phyloP scores from a whole-genome alignment of 2,888 invertebrate genomes.

The Macaria liturata region DNA sequence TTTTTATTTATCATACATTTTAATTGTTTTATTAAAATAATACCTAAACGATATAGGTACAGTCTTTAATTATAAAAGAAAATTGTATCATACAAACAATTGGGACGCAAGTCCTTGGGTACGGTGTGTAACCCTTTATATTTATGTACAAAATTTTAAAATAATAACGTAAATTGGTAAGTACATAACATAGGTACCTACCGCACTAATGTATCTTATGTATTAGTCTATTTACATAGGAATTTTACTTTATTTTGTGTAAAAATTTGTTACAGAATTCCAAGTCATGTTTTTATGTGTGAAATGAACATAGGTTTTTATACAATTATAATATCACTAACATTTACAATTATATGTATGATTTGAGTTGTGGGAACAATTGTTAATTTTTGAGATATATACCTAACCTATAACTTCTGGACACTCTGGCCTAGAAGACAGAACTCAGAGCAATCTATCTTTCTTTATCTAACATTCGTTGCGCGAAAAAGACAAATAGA shows the following conservation, averaged over 20 bases:
- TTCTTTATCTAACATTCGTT: no score
- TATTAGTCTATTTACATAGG: constrained; percentile 73
- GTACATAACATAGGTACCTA: constrained; percentile 39
- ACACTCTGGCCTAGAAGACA: no score
- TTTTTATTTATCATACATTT: constrained; percentile 79
- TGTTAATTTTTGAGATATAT: no score
- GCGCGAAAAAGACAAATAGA: no score
- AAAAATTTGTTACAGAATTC: no score
- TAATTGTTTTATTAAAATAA: constrained; percentile 72
- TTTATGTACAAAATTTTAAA: constrained; percentile 32
- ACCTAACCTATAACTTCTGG: no score
- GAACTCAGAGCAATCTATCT: no score
- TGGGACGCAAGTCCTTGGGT: constrained; percentile 34
- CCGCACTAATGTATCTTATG: constrained; percentile 41
- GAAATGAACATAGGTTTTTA: no score
- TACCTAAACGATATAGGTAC: constrained; percentile 69
- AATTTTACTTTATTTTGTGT: constrained; percentile 44
- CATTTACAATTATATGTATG: no score
- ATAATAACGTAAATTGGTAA: constrained; percentile 10
- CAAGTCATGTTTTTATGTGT: no score
- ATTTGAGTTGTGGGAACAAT: no score
- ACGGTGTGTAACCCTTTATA: constrained; percentile 28
- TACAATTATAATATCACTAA: no score
- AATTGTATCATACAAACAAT: constrained; percentile 41
- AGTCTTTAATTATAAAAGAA: constrained; percentile 80